Conservation (phyloP, 2,888 invertebrate genomes). For the Pollenia angustigena region DNA sequence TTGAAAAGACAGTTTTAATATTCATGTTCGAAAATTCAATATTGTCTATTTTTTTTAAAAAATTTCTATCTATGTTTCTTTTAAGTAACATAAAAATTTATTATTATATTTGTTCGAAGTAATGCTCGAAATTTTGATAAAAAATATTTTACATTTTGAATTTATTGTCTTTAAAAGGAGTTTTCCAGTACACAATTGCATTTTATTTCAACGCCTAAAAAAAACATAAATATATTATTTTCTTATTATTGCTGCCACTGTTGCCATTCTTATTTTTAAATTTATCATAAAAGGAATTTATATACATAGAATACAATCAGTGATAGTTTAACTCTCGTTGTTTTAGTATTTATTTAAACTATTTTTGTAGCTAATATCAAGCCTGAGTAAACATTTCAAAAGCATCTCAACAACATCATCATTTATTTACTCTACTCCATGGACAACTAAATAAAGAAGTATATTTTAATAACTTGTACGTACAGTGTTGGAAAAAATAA, state of each 20-base stretch:
- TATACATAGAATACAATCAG: neutral
- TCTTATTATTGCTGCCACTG: neutral
- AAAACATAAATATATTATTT: neutral
- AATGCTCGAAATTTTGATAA: too few species aligned
- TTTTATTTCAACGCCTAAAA: neutral
- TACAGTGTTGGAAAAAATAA: too few species aligned
- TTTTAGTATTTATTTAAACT: conserved; percentile 5
- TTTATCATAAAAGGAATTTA: conserved; percentile 11
- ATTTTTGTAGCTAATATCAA: conserved; percentile 40
- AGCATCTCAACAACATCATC: conserved; percentile 48
- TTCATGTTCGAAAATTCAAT: too few species aligned
- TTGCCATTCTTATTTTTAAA: neutral
- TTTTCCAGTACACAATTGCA: too few species aligned
- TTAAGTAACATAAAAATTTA: too few species aligned
- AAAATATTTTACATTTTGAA: too few species aligned
- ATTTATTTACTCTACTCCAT: conserved; percentile 18
- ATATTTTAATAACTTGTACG: conserved; percentile 14
- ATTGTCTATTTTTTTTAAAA: too few species aligned
- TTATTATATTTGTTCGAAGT: too few species aligned
- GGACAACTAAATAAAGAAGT: conserved; percentile 4
- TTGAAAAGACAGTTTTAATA: too few species aligned
- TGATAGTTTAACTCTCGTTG: conserved; percentile 25
- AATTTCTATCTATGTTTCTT: too few species aligned
- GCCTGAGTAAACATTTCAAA: conserved; percentile 57
- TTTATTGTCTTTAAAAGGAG: too few species aligned